These are phyloP conservation scores for Coendou prehensilis DNA, from an alignment of 2,797 vertebrate genomes.

Conservation along the genomic window DNA sequence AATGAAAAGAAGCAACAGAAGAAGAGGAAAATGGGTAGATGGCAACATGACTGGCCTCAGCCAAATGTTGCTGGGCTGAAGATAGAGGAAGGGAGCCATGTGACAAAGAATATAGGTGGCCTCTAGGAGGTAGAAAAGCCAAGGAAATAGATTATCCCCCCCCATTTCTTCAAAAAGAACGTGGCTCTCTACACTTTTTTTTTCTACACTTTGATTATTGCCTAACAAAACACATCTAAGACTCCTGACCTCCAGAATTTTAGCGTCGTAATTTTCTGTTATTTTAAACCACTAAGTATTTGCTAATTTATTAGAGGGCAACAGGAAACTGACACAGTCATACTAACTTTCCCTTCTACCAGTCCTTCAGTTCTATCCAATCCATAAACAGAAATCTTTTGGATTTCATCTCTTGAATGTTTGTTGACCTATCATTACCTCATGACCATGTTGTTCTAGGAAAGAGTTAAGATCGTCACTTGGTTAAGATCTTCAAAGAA, in stretches of 20 bases:
- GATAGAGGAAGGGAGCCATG: not conserved
- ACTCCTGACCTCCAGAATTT: not conserved
- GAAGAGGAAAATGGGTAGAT: not conserved
- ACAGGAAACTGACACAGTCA: not conserved
- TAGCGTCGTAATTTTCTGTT: not conserved
- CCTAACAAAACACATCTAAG: not conserved
- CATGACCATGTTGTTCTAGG: not conserved
- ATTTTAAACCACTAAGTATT: not conserved
- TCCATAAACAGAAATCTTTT: not conserved
- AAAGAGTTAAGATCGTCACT: not conserved
- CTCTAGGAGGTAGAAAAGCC: not conserved
- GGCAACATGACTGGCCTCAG: not conserved
- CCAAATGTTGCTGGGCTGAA: not conserved
- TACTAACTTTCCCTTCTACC: not conserved
- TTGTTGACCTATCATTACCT: not conserved
- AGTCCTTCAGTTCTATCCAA: not conserved
- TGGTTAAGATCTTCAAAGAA: constrained; percentile 33
- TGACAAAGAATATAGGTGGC: not conserved
- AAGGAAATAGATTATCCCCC: not conserved
- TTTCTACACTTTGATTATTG: not conserved
- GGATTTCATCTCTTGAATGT: constrained; percentile 1
- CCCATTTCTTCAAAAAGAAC: not conserved
- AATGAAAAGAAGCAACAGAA: not conserved
- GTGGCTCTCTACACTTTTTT: not conserved
- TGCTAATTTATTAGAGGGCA: not conserved